Evolutionary conservation across 2,888 invertebrate species (phyloP), one percentile per base, ranked within the genome.

Genomic region (Ectemnius cavifrons): DNA sequence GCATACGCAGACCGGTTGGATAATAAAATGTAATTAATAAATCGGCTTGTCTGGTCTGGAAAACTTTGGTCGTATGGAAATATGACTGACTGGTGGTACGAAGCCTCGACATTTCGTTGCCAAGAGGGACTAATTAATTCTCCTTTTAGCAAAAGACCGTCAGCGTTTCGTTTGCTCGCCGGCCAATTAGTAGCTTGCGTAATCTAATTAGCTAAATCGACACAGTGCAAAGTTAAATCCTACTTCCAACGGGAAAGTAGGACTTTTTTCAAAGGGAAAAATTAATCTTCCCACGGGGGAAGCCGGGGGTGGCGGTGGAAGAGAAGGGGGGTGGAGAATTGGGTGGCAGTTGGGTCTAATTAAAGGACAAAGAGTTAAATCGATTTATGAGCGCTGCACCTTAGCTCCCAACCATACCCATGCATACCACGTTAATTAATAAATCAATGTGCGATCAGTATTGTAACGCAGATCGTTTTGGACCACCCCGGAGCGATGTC

Each of bases 401-500:
- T 37, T 37, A 37, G 37, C 8, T 37, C 5, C 8, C 37, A 37
- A 8, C 37, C 1, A 6, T 4, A 8, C 37, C 37, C 5, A 11
- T 37, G 37, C 37, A 37, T 37, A 37, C 37, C 37, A 37, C 8
- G 8, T 8, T 37, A 37, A 37, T 37, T 37, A 37, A 37, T 37
- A 37, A 37, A 37, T 37, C 16, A 37, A 4, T 18, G 56, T 5
- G 13, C 47, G 58, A 49, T 46, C 49, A 59, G 45, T 37, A 59
- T 49, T 69, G 13, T 4, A 16, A 45, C n/a, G 16, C 45, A 16
- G 11, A 4, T 16, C 49, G 0, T 8, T 14, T 11, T 47, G 49
- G 71, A 76, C 67, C 76, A 71, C 71, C 71, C 64, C 62, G 71
- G 37, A 47, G n/a, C 28, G 58, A 71, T 76, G 77, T 79, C 80